Evolutionary conservation across 1,140 invertebrate genomes (phyloP).

Genomic region (Panulirus ornatus): DNA sequence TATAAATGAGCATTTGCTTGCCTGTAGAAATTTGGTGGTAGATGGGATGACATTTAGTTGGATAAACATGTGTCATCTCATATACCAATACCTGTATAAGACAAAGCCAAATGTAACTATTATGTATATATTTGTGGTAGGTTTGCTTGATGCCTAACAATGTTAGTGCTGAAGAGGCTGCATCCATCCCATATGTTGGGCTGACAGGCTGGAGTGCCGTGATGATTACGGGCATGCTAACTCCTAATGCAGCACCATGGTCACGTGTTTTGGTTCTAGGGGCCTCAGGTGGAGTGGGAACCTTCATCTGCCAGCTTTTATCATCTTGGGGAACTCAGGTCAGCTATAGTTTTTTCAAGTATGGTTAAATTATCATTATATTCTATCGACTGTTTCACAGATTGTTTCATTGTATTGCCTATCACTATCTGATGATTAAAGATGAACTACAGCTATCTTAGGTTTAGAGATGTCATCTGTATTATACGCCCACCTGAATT

Average conservation of each 20-base stretch:
- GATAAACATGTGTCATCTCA: too few species aligned
- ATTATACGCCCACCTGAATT: too few species aligned
- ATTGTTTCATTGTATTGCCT: too few species aligned
- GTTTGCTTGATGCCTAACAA: conserved; percentile 84
- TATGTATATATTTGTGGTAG: conserved; percentile 80
- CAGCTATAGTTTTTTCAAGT: conserved; percentile 70
- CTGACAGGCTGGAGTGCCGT: conserved; percentile 58
- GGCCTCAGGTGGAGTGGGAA: conserved; percentile 94
- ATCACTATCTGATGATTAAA: not conserved
- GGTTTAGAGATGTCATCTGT: too few species aligned
- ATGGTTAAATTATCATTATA: not conserved
- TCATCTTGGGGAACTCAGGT: conserved; percentile 86
- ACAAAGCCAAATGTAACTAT: too few species aligned
- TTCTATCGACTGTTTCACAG: too few species aligned
- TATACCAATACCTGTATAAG: too few species aligned
- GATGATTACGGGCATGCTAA: conserved; percentile 52
- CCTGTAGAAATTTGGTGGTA: too few species aligned
- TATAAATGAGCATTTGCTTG: too few species aligned
- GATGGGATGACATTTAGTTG: too few species aligned
- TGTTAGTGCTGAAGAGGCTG: conserved; percentile 85
- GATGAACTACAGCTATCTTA: not conserved
- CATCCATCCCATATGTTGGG: conserved; percentile 76
- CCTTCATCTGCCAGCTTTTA: conserved; percentile 89
- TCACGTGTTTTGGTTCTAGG: conserved; percentile 85
- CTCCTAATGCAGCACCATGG: not conserved